Evolutionary conservation across 2,797 vertebrate genomes (phyloP).

Genomic region (Neosilurus hyrtlii): DNA sequence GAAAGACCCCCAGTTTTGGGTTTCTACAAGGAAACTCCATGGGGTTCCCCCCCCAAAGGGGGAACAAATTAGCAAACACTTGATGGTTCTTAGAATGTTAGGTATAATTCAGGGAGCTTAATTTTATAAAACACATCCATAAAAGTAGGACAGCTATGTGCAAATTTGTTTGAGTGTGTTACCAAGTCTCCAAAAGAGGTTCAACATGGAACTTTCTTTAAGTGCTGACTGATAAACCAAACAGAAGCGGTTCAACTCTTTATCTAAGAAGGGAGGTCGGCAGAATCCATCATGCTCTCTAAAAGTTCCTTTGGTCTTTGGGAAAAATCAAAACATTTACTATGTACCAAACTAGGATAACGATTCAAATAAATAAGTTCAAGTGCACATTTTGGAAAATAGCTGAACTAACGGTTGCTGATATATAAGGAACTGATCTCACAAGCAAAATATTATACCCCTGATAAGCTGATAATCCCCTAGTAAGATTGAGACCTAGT

Average conservation of each 20-base stretch:
- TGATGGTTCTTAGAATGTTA: background rate
- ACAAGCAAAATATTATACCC: background rate
- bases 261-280: background rate
- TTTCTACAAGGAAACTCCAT: background rate
- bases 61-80: background rate
- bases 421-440: background rate
- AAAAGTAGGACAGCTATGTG: background rate
- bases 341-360: background rate
- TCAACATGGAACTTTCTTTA: background rate
- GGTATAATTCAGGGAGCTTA: background rate
- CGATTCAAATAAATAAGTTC: background rate
- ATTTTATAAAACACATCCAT: background rate
- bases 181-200: background rate
- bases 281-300: background rate
- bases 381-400: background rate
- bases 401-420: background rate
- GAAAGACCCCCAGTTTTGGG: background rate
- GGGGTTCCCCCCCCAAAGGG: background rate
- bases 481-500: too few species aligned
- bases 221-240: background rate
- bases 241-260: background rate
- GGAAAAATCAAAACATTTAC: background rate
- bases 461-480: background rate
- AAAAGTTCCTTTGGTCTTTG: background rate
- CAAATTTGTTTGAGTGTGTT: background rate